Evolutionary conservation across 2,888 invertebrate genomes (phyloP).

Genomic region (Drosophila falleni): DNA sequence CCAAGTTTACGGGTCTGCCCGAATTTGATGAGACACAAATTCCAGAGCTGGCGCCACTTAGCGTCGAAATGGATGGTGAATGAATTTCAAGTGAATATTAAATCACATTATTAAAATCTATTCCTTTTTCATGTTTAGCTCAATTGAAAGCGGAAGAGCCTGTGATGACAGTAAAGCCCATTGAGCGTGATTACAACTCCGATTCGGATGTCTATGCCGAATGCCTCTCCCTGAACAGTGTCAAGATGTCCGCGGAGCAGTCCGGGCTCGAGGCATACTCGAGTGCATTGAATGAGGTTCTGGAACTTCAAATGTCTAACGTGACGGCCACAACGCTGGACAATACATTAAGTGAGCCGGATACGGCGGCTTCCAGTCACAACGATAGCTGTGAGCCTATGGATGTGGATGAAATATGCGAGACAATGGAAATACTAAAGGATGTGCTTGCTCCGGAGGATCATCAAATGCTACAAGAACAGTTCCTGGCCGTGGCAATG

Average conservation of each 20-base stretch:
- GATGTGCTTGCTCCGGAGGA: slow-evolving; percentile 55
- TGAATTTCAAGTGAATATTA: not conserved
- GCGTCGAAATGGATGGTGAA: slow-evolving; percentile 69
- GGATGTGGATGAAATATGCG: slow-evolving; percentile 80
- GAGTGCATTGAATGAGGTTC: slow-evolving; percentile 66
- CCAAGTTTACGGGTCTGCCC: slow-evolving; percentile 66
- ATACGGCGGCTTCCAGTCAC: slow-evolving; percentile 17
- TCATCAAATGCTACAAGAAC: slow-evolving; percentile 51
- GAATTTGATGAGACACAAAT: slow-evolving; percentile 80
- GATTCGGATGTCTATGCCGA: slow-evolving; percentile 80
- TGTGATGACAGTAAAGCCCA: slow-evolving; percentile 13
- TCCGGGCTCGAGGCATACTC: slow-evolving; percentile 74
- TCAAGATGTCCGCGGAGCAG: slow-evolving; percentile 47
- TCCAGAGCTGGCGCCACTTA: slow-evolving; percentile 69
- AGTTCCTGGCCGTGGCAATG: slow-evolving; percentile 28
- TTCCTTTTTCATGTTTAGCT: slow-evolving; percentile 25
- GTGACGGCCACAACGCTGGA: slow-evolving; percentile 60
- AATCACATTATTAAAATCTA: not conserved
- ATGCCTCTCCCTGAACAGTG: slow-evolving; percentile 73
- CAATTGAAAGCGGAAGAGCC: slow-evolving; percentile 34
- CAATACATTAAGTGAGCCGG: slow-evolving; percentile 42
- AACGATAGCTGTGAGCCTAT: slow-evolving; percentile 75
- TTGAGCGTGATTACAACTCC: slow-evolving; percentile 59
- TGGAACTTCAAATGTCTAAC: slow-evolving; percentile 53
- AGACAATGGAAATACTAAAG: slow-evolving; percentile 66